Evolutionary conservation across 1,140 invertebrate genomes (phyloP).

Genomic region (Bombus sylvicola): DNA sequence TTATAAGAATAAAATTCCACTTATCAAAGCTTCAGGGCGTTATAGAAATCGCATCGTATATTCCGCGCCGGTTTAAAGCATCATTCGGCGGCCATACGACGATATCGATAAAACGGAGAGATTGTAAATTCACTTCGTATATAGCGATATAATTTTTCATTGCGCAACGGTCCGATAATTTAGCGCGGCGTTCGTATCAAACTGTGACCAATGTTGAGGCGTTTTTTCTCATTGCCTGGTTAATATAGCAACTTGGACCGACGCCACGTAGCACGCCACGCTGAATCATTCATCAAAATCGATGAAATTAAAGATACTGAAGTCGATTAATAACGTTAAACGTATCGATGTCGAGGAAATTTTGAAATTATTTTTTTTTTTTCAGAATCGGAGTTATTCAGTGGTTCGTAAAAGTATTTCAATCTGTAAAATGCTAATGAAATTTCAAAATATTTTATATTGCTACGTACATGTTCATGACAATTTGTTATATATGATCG

Average conservation of each 20-base stretch:
- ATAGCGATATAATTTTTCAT: conserved; percentile 45
- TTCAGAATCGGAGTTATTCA: no score
- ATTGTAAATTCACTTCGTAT: conserved; percentile 31
- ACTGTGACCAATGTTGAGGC: background rate
- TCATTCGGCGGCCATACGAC: conserved; percentile 1
- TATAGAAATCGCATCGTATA: conserved; percentile 30
- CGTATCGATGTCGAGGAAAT: no score
- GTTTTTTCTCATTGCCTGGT: background rate
- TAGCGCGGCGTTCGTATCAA: background rate
- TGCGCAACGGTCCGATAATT: conserved; percentile 21
- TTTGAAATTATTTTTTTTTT: no score
- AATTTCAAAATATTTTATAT: no score
- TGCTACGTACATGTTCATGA: no score
- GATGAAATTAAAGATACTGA: background rate
- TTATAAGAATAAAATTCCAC: background rate
- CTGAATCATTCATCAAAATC: background rate
- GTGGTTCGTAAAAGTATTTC: no score
- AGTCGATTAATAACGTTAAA: conserved; percentile 12
- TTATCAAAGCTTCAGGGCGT: background rate
- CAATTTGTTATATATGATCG: no score
- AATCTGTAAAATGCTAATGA: no score
- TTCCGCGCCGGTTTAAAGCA: background rate
- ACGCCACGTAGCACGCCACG: background rate
- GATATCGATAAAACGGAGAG: conserved; percentile 16
- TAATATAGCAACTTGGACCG: conserved; percentile 2